Conservation (phyloP, 37 sponge, comb jelly and placozoan genomes). For the Halichondria panicea region DNA sequence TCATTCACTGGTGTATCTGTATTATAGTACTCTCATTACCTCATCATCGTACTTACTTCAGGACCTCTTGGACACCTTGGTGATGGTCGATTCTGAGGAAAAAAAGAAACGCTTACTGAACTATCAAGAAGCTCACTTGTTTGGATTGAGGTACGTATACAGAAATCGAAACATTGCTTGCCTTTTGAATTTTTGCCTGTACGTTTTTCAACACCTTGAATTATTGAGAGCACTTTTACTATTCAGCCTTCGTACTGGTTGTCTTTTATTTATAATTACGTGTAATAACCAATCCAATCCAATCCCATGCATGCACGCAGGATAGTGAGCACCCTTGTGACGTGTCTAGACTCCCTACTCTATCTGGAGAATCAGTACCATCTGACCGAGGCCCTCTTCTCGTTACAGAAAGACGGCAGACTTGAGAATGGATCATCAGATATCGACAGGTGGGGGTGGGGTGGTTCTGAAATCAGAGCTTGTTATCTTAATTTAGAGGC, state of each 20-base stretch:
- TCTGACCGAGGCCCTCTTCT: constrained; percentile 44
- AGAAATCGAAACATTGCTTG: too few species aligned
- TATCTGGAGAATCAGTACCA: constrained; percentile 62
- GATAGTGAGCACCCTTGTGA: constrained; percentile 59
- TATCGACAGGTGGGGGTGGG: not conserved
- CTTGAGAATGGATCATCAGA: constrained; percentile 2
- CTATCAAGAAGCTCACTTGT: constrained; percentile 69
- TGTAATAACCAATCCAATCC: not conserved
- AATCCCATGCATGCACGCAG: constrained; percentile 4
- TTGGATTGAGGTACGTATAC: constrained; percentile 78
- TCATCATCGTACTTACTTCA: not conserved
- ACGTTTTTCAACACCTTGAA: not conserved
- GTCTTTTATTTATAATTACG: not conserved
- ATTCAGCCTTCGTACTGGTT: not conserved
- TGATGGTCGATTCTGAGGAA: constrained; percentile 49
- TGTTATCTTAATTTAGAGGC: not conserved
- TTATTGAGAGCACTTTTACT: not conserved
- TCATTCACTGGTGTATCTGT: not conserved
- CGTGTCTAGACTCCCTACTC: constrained; percentile 73
- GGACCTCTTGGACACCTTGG: constrained; percentile 51
- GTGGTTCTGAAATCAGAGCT: not conserved
- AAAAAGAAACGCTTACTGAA: constrained; percentile 32
- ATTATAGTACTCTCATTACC: not conserved
- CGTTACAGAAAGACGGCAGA: constrained; percentile 42
- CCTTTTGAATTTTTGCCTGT: constrained; percentile 4